A percentile compares a stretch with the other conserved stretches of the same genome.
phyloP scores from a whole-genome alignment of 2,797 vertebrate genomes.

The Myotis pilosus region DNA sequence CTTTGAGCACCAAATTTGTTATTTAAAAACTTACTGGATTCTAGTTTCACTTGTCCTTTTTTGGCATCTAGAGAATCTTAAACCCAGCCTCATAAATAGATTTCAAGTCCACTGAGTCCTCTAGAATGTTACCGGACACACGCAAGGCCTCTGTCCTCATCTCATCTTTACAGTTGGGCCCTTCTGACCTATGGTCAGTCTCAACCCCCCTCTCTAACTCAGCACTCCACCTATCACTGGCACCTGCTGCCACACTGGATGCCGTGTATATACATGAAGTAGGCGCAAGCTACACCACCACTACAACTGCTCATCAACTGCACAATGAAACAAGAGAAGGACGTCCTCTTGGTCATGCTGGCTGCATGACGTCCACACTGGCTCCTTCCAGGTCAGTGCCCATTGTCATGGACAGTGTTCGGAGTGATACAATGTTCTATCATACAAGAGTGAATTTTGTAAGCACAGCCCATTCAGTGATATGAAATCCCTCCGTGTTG shows the following conservation, averaged over 20 bases:
- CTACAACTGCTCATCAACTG: not conserved
- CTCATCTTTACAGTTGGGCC: not conserved
- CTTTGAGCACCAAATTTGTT: not conserved
- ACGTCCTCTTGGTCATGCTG: not conserved
- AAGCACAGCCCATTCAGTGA: not conserved
- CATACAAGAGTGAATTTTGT: not conserved
- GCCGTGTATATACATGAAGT: not conserved
- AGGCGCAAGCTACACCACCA: not conserved
- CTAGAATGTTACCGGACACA: not conserved
- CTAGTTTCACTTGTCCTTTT: not conserved
- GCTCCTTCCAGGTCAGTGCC: not conserved
- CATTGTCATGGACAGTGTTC: not conserved
- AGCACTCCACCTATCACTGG: too few relatives aligned
- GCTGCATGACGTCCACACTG: not conserved
- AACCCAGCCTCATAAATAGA: not conserved
- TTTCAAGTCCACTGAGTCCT: not conserved
- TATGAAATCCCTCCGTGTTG: not conserved
- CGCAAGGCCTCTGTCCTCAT: not conserved
- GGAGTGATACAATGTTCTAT: not conserved
- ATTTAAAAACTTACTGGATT: conserved; percentile 11
- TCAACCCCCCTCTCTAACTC: too few relatives aligned
- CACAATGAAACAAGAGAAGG: not conserved
- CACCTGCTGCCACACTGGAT: not conserved
- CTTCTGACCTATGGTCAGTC: not conserved
- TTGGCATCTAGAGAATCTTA: not conserved